phyloP scores from a whole-genome alignment of 2,113 vertebrate genomes.

The Lepus americanus region DNA sequence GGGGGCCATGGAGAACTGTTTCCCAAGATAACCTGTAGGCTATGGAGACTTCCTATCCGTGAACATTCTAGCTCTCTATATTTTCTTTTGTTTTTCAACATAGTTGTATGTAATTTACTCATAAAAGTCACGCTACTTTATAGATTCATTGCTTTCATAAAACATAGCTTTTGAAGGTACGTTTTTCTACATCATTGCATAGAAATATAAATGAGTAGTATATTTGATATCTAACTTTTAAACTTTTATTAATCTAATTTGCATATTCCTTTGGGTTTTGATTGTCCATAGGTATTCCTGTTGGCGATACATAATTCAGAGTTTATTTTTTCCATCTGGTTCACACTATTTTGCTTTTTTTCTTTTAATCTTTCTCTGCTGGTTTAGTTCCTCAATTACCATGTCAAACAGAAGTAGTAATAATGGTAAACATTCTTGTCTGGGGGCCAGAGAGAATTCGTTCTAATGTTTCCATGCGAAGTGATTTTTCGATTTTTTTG shows the following conservation, averaged over 20 bases:
- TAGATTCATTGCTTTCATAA: neutral
- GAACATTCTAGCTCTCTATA: neutral
- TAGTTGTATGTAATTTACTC: neutral
- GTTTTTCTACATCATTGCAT: neutral
- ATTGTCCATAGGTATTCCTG: neutral
- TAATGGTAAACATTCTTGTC: neutral
- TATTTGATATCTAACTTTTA: neutral
- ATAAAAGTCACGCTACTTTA: neutral
- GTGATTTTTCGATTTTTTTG: neutral
- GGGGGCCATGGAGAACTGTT: neutral
- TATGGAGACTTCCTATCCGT: neutral
- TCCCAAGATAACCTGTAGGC: neutral
- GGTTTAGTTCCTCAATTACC: too few species aligned
- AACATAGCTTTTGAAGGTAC: neutral
- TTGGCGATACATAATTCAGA: neutral
- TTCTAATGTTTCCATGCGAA: neutral
- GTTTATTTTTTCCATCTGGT: neutral
- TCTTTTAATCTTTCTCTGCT: neutral
- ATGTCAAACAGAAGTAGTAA: neutral
- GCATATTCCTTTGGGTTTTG: neutral
- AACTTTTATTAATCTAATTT: neutral
- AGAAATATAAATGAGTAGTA: neutral
- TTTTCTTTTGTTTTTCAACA: neutral
- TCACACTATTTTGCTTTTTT: too few species aligned
- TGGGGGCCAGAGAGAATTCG: neutral